Conservation (phyloP, 2,888 invertebrate genomes). For the Apamea monoglypha region DNA sequence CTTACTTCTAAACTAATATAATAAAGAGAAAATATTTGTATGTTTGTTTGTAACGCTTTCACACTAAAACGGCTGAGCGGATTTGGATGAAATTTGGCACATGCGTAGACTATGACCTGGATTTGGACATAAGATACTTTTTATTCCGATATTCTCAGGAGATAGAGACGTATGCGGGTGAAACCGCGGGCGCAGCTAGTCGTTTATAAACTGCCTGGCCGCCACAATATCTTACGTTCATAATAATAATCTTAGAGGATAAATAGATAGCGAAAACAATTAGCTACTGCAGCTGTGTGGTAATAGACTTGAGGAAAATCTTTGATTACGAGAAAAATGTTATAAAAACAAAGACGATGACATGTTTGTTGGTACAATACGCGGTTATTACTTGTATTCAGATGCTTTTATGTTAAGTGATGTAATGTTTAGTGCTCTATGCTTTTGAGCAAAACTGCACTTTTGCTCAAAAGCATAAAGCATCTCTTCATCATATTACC, state of each 20-base stretch:
- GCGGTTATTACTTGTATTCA: not conserved
- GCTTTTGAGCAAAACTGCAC: not conserved
- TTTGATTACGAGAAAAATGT: not conserved
- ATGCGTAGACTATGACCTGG: too few species aligned
- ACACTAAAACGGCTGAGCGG: too few species aligned
- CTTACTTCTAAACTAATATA: too few species aligned
- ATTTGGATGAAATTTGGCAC: too few species aligned
- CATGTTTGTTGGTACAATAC: slow-evolving; percentile 21
- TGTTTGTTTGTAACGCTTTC: too few species aligned
- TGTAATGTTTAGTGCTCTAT: not conserved
- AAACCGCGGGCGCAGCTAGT: too few species aligned
- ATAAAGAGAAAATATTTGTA: too few species aligned
- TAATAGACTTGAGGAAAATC: slow-evolving; percentile 28
- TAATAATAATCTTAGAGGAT: slow-evolving; percentile 3
- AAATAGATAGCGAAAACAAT: slow-evolving; percentile 31
- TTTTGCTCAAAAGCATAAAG: too few species aligned
- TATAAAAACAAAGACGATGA: slow-evolving; percentile 23
- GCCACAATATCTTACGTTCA: slow-evolving; percentile 10
- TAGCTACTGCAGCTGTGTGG: slow-evolving; percentile 24
- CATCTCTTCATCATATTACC: too few species aligned
- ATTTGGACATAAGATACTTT: too few species aligned
- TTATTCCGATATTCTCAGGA: too few species aligned
- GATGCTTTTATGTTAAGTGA: not conserved
- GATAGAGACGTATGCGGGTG: too few species aligned
- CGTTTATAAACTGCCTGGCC: not conserved